These are phyloP conservation scores for Asteroscopus sphinx DNA, from an alignment of 2,888 invertebrate species.

Conservation along the genomic window DNA sequence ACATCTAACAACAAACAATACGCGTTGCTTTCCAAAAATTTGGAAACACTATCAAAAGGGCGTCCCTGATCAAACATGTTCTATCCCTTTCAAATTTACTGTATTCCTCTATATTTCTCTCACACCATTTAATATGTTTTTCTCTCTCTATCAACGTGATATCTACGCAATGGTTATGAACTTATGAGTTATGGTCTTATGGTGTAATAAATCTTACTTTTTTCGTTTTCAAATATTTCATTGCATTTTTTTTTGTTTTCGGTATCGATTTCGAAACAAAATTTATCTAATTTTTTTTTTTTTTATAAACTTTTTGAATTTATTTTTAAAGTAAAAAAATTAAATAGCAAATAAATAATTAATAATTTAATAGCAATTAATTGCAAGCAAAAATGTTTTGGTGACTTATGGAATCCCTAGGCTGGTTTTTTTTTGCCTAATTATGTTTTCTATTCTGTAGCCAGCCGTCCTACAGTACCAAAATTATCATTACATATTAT, in stretches of 20 bases:
- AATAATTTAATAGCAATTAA: too few relatives aligned
- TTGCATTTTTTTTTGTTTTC: not conserved
- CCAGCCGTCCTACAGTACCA: too few relatives aligned
- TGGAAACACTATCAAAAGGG: constrained; percentile 89
- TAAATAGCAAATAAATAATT: too few relatives aligned
- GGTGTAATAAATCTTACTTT: constrained; percentile 63
- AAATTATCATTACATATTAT: too few relatives aligned
- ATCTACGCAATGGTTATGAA: constrained; percentile 67
- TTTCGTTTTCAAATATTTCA: constrained; percentile 31
- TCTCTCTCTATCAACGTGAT: constrained; percentile 60
- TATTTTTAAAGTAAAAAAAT: too few relatives aligned
- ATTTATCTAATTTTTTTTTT: not conserved
- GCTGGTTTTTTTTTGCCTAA: too few relatives aligned
- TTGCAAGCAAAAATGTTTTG: too few relatives aligned
- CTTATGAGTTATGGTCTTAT: constrained; percentile 77
- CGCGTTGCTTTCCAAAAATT: constrained; percentile 87
- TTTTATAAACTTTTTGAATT: too few relatives aligned
- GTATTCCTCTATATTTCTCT: constrained; percentile 42
- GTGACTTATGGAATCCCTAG: too few relatives aligned
- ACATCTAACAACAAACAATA: constrained; percentile 75
- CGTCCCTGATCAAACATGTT: constrained; percentile 79
- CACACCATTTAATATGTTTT: constrained; percentile 47
- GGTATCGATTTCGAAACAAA: too few relatives aligned
- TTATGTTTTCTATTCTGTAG: too few relatives aligned
- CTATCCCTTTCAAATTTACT: constrained; percentile 66